These are phyloP conservation scores for Danionella dracula DNA, from an alignment of 2,797 vertebrate species.

Conservation along the genomic window DNA sequence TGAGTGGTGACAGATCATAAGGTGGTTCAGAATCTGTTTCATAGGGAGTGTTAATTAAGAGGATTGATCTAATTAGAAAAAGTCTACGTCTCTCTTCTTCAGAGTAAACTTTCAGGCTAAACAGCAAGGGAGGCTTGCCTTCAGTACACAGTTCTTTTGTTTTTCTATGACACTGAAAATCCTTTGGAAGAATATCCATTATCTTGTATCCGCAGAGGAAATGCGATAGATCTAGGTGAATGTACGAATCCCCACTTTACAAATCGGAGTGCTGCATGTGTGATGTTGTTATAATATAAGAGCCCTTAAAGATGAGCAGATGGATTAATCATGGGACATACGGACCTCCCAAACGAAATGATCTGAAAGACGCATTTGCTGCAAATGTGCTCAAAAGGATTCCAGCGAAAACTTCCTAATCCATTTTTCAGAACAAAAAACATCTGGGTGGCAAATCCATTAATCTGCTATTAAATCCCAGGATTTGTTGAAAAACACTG, in stretches of 20 bases:
- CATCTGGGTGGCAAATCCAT: constrained; percentile 96
- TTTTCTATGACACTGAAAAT: no score
- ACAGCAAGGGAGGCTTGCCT: no score
- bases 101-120: no score
- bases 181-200: no score
- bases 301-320: constrained; percentile 77
- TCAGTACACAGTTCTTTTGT: no score
- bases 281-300: constrained; percentile 47
- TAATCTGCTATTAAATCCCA: constrained; percentile 99
- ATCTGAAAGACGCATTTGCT: constrained; percentile 75
- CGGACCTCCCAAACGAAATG: constrained; percentile 74
- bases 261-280: no score
- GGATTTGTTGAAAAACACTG: constrained; percentile 98
- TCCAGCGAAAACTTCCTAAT: constrained; percentile 89
- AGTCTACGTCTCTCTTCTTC: no score
- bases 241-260: no score
- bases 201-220: no score
- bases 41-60: background rate
- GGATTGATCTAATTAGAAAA: no score
- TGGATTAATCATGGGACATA: constrained; percentile 75
- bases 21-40: background rate
- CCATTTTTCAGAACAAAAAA: constrained; percentile 98
- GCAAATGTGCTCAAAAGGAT: constrained; percentile 78
- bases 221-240: no score
- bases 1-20: constrained; percentile 40